Evolutionary conservation across 2,113 vertebrate species (phyloP).

Genomic region (Loxodonta africana): DNA sequence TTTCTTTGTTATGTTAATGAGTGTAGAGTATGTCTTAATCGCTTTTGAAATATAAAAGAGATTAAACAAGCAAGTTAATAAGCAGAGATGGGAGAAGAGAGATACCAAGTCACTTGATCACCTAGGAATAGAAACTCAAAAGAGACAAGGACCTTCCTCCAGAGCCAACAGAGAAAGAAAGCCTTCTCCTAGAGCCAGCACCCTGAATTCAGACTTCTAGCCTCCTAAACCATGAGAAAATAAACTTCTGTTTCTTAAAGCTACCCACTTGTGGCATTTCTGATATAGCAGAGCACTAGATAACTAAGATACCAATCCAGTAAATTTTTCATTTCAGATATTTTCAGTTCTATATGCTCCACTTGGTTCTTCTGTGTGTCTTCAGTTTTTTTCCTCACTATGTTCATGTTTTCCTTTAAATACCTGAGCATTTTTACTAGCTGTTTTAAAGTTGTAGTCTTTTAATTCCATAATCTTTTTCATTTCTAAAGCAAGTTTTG

Average conservation of each 20-base stretch:
- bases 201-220: neutral
- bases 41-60: no score
- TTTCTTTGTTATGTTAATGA: neutral
- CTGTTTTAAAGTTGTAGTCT: neutral
- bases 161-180: neutral
- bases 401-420: neutral
- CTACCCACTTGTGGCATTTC: neutral
- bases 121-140: neutral
- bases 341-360: neutral
- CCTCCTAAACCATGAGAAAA: neutral
- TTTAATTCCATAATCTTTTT: neutral
- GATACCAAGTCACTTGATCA: neutral
- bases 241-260: neutral
- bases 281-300: neutral
- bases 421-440: neutral
- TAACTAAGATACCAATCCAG: neutral
- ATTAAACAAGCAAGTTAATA: neutral
- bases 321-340: neutral
- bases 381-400: neutral
- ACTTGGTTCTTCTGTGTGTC: neutral
- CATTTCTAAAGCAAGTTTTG: neutral
- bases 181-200: no score
- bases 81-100: neutral
- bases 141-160: neutral
- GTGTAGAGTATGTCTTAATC: no score